A percentile compares a stretch with the other conserved stretches of the same genome.
phyloP scores from a whole-genome alignment of 2,113 vertebrate species.

The Psittacula cyanocephala region DNA sequence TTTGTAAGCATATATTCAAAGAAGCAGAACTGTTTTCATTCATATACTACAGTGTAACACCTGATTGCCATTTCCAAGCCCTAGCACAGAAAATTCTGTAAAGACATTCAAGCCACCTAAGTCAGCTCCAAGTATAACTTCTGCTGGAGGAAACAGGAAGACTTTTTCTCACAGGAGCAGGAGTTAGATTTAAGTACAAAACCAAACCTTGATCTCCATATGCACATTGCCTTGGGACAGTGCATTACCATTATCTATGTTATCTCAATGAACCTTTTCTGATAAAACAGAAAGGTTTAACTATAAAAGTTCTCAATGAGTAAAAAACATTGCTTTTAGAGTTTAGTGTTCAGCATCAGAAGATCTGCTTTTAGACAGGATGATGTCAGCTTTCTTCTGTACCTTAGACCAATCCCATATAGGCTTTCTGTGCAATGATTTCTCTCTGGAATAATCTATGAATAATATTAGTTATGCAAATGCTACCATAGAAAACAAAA shows the following conservation, averaged over 20 bases:
- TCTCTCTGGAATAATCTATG: neutral
- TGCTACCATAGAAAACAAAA: neutral
- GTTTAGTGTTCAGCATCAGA: neutral
- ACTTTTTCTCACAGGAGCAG: neutral
- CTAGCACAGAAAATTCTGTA: neutral
- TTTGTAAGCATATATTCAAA: neutral
- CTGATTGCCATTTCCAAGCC: neutral
- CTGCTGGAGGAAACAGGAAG: neutral
- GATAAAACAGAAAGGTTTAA: neutral
- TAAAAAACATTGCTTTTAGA: neutral
- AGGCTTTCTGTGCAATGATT: neutral
- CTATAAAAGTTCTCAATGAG: neutral
- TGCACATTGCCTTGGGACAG: neutral
- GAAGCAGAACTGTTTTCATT: neutral
- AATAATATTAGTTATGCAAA: neutral
- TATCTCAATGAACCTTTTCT: neutral
- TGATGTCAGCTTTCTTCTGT: neutral
- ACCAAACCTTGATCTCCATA: neutral
- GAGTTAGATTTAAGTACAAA: neutral
- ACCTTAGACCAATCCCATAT: neutral
- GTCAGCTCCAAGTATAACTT: neutral
- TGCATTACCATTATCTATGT: neutral
- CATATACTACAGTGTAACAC: accelerated
- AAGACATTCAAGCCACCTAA: neutral
- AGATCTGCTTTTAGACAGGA: neutral